Conservation (phyloP, 2,888 invertebrate species). For the Stenolophus ochropezus region DNA sequence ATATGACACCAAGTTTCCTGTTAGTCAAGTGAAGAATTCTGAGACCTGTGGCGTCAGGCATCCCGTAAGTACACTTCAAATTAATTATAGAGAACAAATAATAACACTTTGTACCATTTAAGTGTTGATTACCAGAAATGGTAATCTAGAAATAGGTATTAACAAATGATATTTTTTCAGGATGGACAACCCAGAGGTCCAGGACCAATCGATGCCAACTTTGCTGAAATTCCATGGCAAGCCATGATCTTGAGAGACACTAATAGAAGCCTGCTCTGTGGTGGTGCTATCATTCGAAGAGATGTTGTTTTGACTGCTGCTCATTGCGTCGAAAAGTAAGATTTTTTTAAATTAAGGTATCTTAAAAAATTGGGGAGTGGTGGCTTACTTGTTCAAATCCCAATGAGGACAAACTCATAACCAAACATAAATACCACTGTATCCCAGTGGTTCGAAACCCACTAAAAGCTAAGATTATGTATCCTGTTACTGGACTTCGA, state of each 20-base stretch:
- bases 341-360: no score
- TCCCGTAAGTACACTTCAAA: conserved; percentile 62
- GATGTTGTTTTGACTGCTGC: conserved; percentile 86
- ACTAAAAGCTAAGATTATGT: no score
- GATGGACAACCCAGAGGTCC: conserved; percentile 75
- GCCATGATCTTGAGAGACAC: conserved; percentile 86
- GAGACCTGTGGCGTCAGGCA: conserved; percentile 65
- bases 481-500: no score
- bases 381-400: no score
- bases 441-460: no score
- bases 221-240: conserved; percentile 92
- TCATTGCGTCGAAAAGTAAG: conserved; percentile 86
- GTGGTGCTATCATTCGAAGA: conserved; percentile 85
- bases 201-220: conserved; percentile 78
- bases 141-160: background rate
- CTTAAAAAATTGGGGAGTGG: no score
- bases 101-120: no score
- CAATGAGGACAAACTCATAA: no score
- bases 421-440: no score
- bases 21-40: conserved; percentile 14
- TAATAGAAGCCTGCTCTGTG: conserved; percentile 84
- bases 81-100: background rate
- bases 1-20: conserved; percentile 36
- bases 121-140: no score
- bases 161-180: conserved; percentile 64